phyloP scores from a whole-genome alignment of 2,888 invertebrate species.

The Cataglyphis cursor region DNA sequence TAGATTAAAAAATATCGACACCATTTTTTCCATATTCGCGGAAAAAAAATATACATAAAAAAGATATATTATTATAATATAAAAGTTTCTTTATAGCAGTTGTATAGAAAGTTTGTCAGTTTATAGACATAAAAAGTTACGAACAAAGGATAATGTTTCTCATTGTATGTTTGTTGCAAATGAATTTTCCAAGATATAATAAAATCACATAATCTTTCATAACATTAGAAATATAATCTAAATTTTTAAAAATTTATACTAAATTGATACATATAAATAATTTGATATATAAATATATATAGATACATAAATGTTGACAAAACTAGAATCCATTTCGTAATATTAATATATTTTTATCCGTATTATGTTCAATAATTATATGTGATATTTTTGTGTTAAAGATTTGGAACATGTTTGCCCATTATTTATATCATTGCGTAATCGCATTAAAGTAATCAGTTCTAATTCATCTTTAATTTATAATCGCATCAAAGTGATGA shows the following conservation, averaged over 20 bases:
- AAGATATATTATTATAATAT: not conserved
- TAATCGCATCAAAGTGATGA: not conserved
- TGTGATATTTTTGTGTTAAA: not conserved
- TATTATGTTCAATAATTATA: constrained; percentile 1
- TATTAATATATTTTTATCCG: not conserved
- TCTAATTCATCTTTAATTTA: not conserved
- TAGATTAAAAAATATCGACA: constrained; percentile 21
- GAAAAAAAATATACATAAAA: not conserved
- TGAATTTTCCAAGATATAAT: constrained; percentile 15
- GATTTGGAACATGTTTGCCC: not conserved
- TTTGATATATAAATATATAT: not conserved
- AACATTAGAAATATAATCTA: not conserved
- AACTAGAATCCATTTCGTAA: not conserved
- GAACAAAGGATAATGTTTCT: not conserved
- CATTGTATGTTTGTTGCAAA: not conserved
- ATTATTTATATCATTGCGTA: not conserved
- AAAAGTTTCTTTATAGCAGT: not conserved
- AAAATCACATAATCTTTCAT: not conserved
- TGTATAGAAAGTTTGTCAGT: not conserved
- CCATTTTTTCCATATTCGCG: not conserved
- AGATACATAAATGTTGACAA: not conserved
- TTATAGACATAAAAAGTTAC: constrained; percentile 13
- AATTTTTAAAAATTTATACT: not conserved
- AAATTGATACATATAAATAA: constrained; percentile 17
- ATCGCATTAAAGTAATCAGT: not conserved